Percentiles rank a stretch among this genome's conserved stretches.
phyloP scores from a whole-genome alignment of 2,797 vertebrate genomes.

The Pantherophis vulpinus region DNA sequence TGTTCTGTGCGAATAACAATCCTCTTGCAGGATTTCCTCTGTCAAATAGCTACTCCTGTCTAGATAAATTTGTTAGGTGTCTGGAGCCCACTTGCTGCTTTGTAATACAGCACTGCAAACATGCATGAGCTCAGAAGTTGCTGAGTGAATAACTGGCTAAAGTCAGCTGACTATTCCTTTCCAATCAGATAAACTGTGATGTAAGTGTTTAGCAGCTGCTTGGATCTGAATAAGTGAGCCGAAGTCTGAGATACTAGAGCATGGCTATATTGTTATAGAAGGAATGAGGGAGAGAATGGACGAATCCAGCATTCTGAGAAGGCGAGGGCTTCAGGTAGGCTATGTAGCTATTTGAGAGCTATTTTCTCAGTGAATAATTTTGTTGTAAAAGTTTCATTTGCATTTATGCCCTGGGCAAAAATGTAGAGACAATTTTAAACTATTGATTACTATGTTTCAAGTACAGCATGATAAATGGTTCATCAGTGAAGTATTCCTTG shows the following conservation, averaged over 20 bases:
- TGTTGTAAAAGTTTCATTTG: constrained; percentile 59
- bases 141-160: constrained; percentile 78
- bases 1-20: constrained; percentile 72
- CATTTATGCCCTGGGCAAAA: constrained; percentile 39
- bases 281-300: constrained; percentile 82
- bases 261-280: constrained; percentile 78
- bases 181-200: constrained; percentile 94
- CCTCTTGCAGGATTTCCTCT: constrained; percentile 75
- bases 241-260: constrained; percentile 74
- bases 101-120: constrained; percentile 68
- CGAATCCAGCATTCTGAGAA: constrained; percentile 90
- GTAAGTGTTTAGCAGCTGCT: constrained; percentile 90
- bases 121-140: constrained; percentile 81
- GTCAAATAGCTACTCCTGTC: constrained; percentile 63
- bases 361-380: constrained; percentile 26
- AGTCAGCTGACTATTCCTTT: constrained; percentile 86
- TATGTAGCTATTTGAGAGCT: constrained; percentile 24
- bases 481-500: constrained; percentile 32
- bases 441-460: constrained; percentile 33
- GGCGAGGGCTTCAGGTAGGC: constrained; percentile 93
- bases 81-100: constrained; percentile 70
- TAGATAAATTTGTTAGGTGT: constrained; percentile 62
- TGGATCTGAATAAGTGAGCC: constrained; percentile 83
- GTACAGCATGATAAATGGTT: constrained; percentile 26
- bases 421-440: constrained; percentile 23